phyloP scores from a whole-genome alignment of 2,113 vertebrate genomes.

The Embiotoca jacksoni region DNA sequence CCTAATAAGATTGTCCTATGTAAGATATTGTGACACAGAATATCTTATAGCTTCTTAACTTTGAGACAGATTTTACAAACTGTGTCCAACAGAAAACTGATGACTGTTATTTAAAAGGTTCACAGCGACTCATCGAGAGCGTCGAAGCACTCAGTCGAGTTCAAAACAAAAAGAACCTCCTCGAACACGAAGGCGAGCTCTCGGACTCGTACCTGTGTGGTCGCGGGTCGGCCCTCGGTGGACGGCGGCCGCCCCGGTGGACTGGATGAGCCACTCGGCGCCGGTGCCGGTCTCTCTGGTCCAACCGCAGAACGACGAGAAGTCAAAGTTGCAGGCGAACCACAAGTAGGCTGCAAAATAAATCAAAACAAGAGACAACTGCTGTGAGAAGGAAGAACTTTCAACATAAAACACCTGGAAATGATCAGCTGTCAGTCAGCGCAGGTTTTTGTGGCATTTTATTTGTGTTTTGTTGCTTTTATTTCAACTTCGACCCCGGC shows the following conservation, averaged over 20 bases:
- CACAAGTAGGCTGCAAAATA: conserved; percentile 81
- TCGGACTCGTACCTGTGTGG: conserved; percentile 87
- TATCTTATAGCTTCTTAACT: too few relatives aligned
- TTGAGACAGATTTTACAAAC: too few relatives aligned
- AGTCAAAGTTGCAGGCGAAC: conserved; percentile 95
- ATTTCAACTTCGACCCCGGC: too few relatives aligned
- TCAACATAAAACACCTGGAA: too few relatives aligned
- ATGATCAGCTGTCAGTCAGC: too few relatives aligned
- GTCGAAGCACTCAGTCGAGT: conserved; percentile 36
- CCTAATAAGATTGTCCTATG: too few relatives aligned
- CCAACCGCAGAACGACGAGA: conserved; percentile 93
- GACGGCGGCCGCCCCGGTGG: conserved; percentile 59
- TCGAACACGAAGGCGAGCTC: neutral
- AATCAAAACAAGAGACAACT: neutral
- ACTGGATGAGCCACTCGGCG: conserved; percentile 90
- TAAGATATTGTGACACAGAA: too few relatives aligned
- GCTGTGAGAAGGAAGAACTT: neutral
- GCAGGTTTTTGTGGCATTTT: too few relatives aligned
- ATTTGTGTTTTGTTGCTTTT: too few relatives aligned
- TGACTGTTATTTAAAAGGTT: conserved; percentile 9
- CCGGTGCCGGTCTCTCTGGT: conserved; percentile 86
- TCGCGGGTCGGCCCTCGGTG: conserved; percentile 88
- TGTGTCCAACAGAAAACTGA: too few relatives aligned
- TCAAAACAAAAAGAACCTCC: neutral
- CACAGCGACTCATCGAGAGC: conserved; percentile 5